Evolutionary conservation across 2,113 vertebrate species (phyloP).

Genomic region (Seriola quinqueradiata): DNA sequence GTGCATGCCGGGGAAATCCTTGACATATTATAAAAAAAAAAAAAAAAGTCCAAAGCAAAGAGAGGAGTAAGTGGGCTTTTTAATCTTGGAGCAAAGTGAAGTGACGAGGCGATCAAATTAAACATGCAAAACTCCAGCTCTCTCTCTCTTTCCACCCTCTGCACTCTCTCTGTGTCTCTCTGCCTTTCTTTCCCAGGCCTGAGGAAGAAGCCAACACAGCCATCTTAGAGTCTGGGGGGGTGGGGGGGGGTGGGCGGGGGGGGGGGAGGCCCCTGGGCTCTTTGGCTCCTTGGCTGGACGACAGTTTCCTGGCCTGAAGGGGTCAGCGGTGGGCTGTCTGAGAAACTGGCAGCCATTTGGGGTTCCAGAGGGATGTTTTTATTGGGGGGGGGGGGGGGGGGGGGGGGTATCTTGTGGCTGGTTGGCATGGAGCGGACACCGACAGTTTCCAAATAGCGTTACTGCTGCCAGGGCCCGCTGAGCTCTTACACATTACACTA

Average conservation of each 20-base stretch:
- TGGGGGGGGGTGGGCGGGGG: fast-evolving
- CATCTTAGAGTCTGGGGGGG: slow-evolving; percentile 26
- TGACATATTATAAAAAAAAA: slow-evolving; percentile 22
- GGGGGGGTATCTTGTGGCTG: slow-evolving; percentile 70
- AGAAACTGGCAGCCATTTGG: slow-evolving; percentile 73
- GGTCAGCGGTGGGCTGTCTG: slow-evolving; percentile 81
- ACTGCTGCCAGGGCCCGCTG: slow-evolving; percentile 71
- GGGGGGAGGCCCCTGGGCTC: slow-evolving; percentile 46
- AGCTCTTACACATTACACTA: slow-evolving; percentile 72
- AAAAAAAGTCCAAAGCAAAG: slow-evolving; percentile 40
- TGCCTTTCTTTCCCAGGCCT: slow-evolving; percentile 36
- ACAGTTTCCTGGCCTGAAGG: slow-evolving; percentile 79
- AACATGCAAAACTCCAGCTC: slow-evolving; percentile 65
- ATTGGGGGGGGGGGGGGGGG: slow-evolving; percentile 1
- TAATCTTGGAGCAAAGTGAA: slow-evolving; percentile 75
- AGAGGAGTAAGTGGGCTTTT: slow-evolving; percentile 69
- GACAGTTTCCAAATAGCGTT: slow-evolving; percentile 65
- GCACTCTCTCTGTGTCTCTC: not conserved
- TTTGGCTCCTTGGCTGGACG: slow-evolving; percentile 67
- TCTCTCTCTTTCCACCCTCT: slow-evolving; percentile 4
- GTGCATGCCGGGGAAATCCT: slow-evolving; percentile 53
- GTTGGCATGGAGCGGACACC: slow-evolving; percentile 73
- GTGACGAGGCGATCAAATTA: slow-evolving; percentile 68
- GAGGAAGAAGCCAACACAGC: slow-evolving; percentile 49
- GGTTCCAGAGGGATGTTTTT: slow-evolving; percentile 72